phyloP scores from a whole-genome alignment of 1,140 invertebrate genomes.

The Zaprionus inermis region DNA sequence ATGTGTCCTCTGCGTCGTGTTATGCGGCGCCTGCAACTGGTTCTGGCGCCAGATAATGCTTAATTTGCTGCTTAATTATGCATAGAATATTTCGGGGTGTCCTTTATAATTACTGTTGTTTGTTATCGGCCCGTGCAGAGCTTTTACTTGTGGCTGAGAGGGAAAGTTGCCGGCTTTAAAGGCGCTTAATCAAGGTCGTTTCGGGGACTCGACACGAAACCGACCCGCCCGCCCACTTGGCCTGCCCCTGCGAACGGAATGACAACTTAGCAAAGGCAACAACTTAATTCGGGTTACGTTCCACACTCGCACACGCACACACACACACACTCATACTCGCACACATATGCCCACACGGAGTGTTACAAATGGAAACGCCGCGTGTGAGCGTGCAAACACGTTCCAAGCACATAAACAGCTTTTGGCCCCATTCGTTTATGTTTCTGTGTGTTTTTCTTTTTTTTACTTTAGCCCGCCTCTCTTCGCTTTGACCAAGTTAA shows the following conservation, averaged over 20 bases:
- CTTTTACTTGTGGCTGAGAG: background rate
- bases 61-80: constrained; percentile 78
- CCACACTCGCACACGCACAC: constrained; percentile 22
- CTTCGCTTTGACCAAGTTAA: constrained; percentile 39
- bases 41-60: constrained; percentile 57
- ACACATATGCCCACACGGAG: background rate
- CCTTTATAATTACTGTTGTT: constrained; percentile 65
- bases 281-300: constrained; percentile 69
- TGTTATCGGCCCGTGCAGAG: constrained; percentile 57
- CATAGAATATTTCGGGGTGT: constrained; percentile 61
- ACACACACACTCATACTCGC: background rate
- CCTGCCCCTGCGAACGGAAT: constrained; percentile 33
- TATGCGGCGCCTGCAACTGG: constrained; percentile 15
- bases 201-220: constrained; percentile 1
- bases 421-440: constrained; percentile 40
- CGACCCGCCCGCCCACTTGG: constrained; percentile 35
- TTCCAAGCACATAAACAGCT: constrained; percentile 77
- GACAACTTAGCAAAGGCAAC: constrained; percentile 70
- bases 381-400: constrained; percentile 66
- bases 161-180: constrained; percentile 41
- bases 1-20: constrained; percentile 30
- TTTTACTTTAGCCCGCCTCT: constrained; percentile 5
- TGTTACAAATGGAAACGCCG: constrained; percentile 52
- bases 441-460: constrained; percentile 8
- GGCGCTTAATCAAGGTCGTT: constrained; percentile 53